Percentiles rank a stretch among this genome's conserved stretches.
phyloP scores from a whole-genome alignment of 2,797 vertebrate genomes.

The Pseudocheirus occidentalis region DNA sequence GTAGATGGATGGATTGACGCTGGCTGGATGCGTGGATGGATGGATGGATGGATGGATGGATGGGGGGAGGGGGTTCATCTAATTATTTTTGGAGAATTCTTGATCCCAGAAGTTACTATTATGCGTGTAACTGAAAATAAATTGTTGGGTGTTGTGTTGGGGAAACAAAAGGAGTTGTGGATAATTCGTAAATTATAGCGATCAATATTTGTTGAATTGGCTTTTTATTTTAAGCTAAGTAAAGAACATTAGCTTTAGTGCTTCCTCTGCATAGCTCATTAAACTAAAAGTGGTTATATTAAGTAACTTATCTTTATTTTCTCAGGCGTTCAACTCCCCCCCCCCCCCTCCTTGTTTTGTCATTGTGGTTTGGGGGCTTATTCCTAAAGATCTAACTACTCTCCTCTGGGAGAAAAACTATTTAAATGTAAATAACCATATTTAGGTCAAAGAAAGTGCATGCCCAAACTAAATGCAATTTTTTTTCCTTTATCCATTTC shows the following conservation, averaged over 20 bases:
- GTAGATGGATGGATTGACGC: too few species aligned
- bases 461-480: not conserved
- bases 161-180: not conserved
- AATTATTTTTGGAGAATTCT: conserved; percentile 1
- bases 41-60: not conserved
- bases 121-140: not conserved
- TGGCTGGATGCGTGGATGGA: not conserved
- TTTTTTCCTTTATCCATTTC: not conserved
- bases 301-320: conserved; percentile 2
- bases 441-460: not conserved
- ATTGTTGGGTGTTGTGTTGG: not conserved
- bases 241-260: not conserved
- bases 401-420: not conserved
- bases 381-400: not conserved
- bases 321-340: not conserved
- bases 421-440: too few species aligned
- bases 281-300: not conserved
- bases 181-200: too few species aligned
- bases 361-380: not conserved
- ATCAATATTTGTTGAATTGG: not conserved
- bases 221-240: conserved; percentile 11
- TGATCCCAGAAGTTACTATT: conserved; percentile 10
- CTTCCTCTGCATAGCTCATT: not conserved
- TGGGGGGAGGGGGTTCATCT: not conserved
- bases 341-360: not conserved